Evolutionary conservation across 2,113 vertebrate species (phyloP).

Genomic region (Eolophus roseicapilla): DNA sequence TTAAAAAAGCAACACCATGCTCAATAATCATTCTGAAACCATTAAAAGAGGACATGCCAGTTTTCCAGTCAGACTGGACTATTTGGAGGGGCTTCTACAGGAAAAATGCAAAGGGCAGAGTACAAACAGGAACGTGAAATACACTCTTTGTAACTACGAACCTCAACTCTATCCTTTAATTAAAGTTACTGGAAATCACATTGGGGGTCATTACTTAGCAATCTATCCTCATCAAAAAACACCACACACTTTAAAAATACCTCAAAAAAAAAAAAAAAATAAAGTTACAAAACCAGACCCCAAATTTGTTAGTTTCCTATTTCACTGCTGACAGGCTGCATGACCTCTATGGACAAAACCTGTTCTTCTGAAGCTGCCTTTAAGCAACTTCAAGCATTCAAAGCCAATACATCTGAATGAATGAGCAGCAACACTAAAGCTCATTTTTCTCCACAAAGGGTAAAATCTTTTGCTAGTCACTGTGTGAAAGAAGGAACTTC

Average conservation of each 20-base stretch:
- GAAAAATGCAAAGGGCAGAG: background rate
- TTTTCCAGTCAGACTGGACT: background rate
- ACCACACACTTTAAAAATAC: background rate
- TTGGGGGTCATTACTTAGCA: background rate
- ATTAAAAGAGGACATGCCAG: background rate
- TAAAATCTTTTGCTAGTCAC: background rate
- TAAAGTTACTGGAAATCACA: background rate
- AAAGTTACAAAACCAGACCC: background rate
- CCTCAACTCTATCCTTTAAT: background rate
- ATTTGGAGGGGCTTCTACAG: rapidly evolving
- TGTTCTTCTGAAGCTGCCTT: background rate
- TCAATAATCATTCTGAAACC: background rate
- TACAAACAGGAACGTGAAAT: background rate
- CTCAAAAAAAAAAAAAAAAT: background rate
- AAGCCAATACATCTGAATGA: background rate
- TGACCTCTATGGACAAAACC: background rate
- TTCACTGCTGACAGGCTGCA: background rate
- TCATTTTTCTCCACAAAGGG: background rate
- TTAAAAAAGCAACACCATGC: background rate
- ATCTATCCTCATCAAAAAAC: background rate
- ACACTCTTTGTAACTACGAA: background rate
- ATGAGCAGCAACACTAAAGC: background rate
- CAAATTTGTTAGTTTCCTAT: background rate
- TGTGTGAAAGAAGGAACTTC: background rate
- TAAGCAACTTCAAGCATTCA: background rate